Percentiles rank a stretch among this genome's conserved stretches.
Conservation (phyloP, 2,797 vertebrate species). For the Sternotherus odoratus region DNA sequence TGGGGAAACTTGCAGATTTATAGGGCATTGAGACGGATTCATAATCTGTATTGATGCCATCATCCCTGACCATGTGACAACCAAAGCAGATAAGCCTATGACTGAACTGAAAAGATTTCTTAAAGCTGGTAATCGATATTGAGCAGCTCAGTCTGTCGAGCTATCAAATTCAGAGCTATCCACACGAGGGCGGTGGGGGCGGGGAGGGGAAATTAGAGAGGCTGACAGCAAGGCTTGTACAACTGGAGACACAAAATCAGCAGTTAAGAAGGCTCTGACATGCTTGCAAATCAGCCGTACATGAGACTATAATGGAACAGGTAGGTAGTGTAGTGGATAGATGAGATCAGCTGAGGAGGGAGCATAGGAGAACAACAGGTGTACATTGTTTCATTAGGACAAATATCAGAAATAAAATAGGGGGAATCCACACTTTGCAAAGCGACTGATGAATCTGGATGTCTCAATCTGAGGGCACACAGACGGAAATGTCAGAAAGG, state of each 20-base stretch:
- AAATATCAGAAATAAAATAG: background rate
- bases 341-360: background rate
- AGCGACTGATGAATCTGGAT: background rate
- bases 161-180: background rate
- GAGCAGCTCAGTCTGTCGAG: constrained; percentile 62
- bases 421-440: background rate
- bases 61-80: constrained; percentile 60
- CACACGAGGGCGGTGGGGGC: fast-evolving
- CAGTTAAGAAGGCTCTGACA: background rate
- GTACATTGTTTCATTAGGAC: background rate
- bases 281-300: background rate
- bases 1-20: constrained; percentile 59
- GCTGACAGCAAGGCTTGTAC: background rate
- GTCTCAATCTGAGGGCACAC: background rate
- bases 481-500: background rate
- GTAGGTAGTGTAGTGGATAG: background rate
- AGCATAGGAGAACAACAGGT: background rate
- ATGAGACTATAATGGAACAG: background rate
- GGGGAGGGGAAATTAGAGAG: background rate
- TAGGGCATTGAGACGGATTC: constrained; percentile 33
- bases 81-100: constrained; percentile 70
- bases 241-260: background rate
- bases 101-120: constrained; percentile 71
- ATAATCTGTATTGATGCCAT: constrained; percentile 70
- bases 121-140: constrained; percentile 75